Evolutionary conservation across 1,140 invertebrate genomes (phyloP).

Genomic region (Megalonaias nervosa): DNA sequence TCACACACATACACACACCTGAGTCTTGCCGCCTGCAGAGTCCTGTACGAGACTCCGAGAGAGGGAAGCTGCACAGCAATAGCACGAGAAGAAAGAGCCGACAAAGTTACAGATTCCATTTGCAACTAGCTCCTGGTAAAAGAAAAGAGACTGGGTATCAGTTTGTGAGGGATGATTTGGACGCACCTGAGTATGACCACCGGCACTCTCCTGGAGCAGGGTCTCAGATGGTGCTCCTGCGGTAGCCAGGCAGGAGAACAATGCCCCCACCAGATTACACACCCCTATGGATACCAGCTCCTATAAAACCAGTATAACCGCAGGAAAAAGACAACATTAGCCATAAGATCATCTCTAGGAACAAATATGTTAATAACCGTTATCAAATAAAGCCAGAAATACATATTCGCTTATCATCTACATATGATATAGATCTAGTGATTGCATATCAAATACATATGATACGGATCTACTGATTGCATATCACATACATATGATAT

Average conservation of each 20-base stretch:
- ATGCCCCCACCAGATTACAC: neutral
- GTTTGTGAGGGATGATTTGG: neutral
- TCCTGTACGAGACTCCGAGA: slow-evolving; percentile 72
- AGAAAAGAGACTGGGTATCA: neutral
- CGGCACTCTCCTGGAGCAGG: neutral
- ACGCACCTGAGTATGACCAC: neutral
- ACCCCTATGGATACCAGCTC: neutral
- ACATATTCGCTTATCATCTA: no score
- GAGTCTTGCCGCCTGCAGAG: slow-evolving; percentile 72
- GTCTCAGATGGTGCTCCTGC: neutral
- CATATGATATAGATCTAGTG: no score
- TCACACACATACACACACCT: slow-evolving; percentile 53
- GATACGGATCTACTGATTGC: no score
- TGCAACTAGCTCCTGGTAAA: slow-evolving; percentile 74
- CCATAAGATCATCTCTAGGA: no score
- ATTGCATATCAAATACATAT: no score
- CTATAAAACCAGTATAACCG: neutral
- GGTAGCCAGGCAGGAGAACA: neutral
- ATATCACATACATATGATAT: no score
- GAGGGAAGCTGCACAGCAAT: slow-evolving; percentile 72
- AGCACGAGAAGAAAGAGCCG: slow-evolving; percentile 72
- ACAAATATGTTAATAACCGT: no score
- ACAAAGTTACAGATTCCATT: slow-evolving; percentile 73
- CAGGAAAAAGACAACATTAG: no score
- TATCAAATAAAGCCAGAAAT: no score